Conservation (phyloP, 2,113 vertebrate species). For the Agelaius tricolor region DNA sequence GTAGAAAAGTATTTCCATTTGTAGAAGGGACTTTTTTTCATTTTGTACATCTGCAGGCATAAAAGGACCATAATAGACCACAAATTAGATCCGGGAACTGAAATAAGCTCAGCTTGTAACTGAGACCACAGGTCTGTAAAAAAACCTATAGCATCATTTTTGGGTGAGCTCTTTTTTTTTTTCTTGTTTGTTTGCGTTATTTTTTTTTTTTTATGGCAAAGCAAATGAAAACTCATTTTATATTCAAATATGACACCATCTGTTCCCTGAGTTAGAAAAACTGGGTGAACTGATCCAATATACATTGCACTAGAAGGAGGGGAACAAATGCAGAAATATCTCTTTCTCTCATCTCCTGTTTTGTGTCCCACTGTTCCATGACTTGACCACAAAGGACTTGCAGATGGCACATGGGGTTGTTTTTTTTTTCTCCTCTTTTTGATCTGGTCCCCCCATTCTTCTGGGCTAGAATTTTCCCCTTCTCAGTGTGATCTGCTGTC, state of each 20-base stretch:
- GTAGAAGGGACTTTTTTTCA: conserved; percentile 63
- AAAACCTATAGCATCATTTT: conserved; percentile 56
- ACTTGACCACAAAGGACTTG: conserved; percentile 49
- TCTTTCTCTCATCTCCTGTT: conserved; percentile 29
- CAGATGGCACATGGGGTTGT: background rate
- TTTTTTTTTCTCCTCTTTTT: background rate
- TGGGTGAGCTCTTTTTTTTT: conserved; percentile 26
- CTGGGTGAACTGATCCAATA: conserved; percentile 65
- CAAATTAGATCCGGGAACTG: conserved; percentile 72
- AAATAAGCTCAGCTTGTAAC: conserved; percentile 66
- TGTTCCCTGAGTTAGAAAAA: conserved; percentile 68
- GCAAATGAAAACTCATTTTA: conserved; percentile 69
- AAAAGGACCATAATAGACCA: conserved; percentile 62
- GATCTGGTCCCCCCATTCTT: background rate
- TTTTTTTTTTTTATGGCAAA: conserved; percentile 60
- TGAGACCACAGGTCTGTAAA: conserved; percentile 67
- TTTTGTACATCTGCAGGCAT: conserved; percentile 69
- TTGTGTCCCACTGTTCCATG: conserved; percentile 50
- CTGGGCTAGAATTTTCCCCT: background rate
- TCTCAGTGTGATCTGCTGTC: background rate
- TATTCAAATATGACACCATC: conserved; percentile 72
- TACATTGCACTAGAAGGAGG: conserved; percentile 50
- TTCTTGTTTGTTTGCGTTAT: conserved; percentile 49
- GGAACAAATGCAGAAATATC: conserved; percentile 49
- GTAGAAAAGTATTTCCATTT: conserved; percentile 75